phyloP scores from a whole-genome alignment of 2,113 vertebrate species.

The Cyprinodon variegatus region DNA sequence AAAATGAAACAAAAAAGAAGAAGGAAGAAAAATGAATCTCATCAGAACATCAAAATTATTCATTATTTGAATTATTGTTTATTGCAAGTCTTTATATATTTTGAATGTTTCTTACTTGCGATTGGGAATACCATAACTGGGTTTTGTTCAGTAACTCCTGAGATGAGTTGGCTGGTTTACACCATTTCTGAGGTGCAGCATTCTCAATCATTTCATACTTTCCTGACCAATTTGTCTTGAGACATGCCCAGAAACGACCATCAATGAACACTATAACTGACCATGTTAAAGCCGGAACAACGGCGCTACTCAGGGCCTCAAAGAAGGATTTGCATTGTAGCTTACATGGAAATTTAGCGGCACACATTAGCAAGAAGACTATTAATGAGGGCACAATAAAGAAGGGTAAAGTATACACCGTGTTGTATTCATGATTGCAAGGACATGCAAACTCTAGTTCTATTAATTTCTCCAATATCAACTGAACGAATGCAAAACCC shows the following conservation, averaged over 20 bases:
- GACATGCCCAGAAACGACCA: background rate
- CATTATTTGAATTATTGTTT: background rate
- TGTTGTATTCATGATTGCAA: background rate
- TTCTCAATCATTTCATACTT: background rate
- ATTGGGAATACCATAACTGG: background rate
- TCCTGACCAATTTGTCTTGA: background rate
- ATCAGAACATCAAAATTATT: background rate
- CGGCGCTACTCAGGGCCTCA: background rate
- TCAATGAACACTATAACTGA: background rate
- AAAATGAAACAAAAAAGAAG: background rate
- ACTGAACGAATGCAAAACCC: background rate
- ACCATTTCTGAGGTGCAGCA: background rate
- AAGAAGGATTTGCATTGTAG: background rate
- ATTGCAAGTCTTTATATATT: background rate
- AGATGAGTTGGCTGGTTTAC: background rate
- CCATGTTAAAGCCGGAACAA: background rate
- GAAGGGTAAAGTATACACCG: background rate
- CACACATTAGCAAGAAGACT: background rate
- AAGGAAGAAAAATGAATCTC: background rate
- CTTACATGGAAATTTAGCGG: background rate
- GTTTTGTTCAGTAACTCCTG: background rate
- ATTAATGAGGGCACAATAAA: background rate
- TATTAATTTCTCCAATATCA: background rate
- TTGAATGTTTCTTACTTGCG: background rate
- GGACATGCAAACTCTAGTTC: background rate